Conservation (phyloP, 2,888 invertebrate species). For the Diploptera punctata region DNA sequence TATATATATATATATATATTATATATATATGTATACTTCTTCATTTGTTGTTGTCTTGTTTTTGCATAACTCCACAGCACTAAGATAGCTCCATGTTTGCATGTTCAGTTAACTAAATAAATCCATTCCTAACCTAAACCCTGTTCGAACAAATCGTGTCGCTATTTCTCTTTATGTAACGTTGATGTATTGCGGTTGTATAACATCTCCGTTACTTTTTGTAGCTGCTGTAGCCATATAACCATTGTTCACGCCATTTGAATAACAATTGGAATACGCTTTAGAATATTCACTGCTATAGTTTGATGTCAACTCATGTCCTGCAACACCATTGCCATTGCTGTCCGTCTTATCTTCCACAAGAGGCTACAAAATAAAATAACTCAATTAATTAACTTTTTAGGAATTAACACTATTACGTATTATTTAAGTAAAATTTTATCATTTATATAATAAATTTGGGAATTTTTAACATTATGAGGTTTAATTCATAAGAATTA, state of each 20-base stretch:
- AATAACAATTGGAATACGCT: slow-evolving; percentile 66
- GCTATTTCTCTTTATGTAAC: slow-evolving; percentile 19
- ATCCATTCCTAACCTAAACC: slow-evolving; percentile 1
- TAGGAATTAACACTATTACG: no score
- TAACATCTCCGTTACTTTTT: neutral
- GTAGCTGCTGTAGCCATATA: slow-evolving; percentile 56
- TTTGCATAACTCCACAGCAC: no score
- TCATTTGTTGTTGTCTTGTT: no score
- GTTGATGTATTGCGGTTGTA: neutral
- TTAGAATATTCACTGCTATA: slow-evolving; percentile 61
- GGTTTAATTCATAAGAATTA: no score
- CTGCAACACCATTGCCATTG: slow-evolving; percentile 40
- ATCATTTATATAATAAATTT: no score
- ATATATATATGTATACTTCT: no score
- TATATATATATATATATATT: no score
- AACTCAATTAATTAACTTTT: no score
- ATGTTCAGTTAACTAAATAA: neutral
- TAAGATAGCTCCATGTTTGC: neutral
- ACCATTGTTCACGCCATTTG: slow-evolving; percentile 67
- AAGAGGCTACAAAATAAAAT: no score
- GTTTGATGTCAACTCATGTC: slow-evolving; percentile 35
- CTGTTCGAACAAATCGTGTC: slow-evolving; percentile 15
- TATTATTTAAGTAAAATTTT: no score
- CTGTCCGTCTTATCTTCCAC: slow-evolving; percentile 56
- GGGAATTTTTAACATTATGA: no score